Percentiles rank a stretch among this genome's conserved stretches.
These are phyloP conservation scores for Malurus melanocephalus DNA, from an alignment of 2,113 vertebrate species.

Conservation along the genomic window DNA sequence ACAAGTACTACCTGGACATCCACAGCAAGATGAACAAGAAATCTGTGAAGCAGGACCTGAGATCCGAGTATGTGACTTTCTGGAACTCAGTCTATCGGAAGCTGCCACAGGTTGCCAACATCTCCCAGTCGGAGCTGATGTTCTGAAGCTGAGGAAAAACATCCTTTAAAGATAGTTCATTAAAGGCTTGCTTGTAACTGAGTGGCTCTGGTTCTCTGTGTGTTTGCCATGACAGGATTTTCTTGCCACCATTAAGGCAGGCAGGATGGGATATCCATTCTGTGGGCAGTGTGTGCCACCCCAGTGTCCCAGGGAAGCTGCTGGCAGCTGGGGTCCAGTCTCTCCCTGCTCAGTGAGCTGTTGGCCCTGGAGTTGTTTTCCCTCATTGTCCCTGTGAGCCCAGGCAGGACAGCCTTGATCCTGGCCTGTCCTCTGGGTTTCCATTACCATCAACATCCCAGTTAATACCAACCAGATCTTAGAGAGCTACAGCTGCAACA, in stretches of 20 bases:
- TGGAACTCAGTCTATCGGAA: neutral
- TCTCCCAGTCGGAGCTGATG: neutral
- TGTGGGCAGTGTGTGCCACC: neutral
- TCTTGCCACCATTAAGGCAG: neutral
- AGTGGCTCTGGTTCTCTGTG: neutral
- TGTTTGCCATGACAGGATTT: neutral
- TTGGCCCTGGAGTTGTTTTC: neutral
- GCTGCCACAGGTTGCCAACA: neutral
- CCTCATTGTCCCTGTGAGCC: neutral
- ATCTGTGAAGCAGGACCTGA: slow-evolving; percentile 66
- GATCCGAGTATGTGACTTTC: neutral
- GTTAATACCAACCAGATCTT: neutral
- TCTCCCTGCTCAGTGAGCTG: neutral
- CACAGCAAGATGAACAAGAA: slow-evolving; percentile 47
- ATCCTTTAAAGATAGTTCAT: neutral
- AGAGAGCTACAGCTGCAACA: neutral
- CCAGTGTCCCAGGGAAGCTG: no score
- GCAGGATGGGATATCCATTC: neutral
- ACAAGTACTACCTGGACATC: slow-evolving; percentile 80
- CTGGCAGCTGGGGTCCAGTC: no score
- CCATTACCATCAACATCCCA: neutral
- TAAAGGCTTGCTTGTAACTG: neutral
- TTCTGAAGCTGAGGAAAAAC: neutral
- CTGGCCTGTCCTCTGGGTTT: neutral
- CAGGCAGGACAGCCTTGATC: neutral